Evolutionary conservation across 2,888 invertebrate genomes (phyloP).

Genomic region (Athalia circularis): DNA sequence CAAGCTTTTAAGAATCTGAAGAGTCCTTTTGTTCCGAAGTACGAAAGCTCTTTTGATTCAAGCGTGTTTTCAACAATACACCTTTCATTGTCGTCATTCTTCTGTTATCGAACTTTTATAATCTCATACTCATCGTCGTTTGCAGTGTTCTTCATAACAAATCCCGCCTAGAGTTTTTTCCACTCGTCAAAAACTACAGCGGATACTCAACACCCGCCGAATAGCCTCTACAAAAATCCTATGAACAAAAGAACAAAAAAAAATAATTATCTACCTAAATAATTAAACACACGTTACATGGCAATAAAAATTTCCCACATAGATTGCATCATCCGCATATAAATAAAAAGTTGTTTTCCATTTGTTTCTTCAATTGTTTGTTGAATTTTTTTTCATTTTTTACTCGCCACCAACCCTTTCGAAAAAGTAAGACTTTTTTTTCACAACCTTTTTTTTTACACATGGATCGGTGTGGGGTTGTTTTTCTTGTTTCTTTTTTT

Average conservation of each 20-base stretch:
- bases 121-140: constrained; percentile 15
- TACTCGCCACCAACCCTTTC: no score
- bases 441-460: background rate
- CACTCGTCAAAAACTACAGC: background rate
- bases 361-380: no score
- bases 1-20: constrained; percentile 15
- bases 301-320: no score
- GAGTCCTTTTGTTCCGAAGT: constrained; percentile 2
- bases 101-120: constrained; percentile 2
- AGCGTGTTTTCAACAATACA: background rate
- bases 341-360: no score
- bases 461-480: no score
- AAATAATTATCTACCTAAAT: no score
- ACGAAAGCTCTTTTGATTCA: background rate
- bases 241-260: no score
- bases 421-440: background rate
- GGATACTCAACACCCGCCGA: background rate
- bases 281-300: no score
- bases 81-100: background rate
- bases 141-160: background rate
- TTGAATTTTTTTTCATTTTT: no score
- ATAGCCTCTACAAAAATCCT: no score
- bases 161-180: background rate
- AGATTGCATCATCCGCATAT: no score
- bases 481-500: background rate